Conservation (phyloP, 2,888 invertebrate genomes). For the Tubulanus polymorphus region DNA sequence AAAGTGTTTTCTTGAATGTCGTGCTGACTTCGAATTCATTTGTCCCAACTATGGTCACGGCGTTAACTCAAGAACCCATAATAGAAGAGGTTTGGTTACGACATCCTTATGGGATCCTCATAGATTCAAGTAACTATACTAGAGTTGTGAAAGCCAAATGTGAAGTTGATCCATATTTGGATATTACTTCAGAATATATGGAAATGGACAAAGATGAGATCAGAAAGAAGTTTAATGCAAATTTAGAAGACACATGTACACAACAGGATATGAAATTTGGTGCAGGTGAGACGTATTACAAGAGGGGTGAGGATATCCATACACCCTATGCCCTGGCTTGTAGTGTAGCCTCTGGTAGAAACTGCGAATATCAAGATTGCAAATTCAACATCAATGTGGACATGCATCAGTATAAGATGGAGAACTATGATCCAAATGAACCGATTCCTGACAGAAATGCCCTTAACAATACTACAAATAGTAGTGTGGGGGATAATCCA, state of each 20-base stretch:
- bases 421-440: background rate
- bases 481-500: too few species aligned
- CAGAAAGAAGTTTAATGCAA: background rate
- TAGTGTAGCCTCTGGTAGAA: background rate
- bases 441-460: background rate
- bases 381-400: background rate
- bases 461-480: background rate
- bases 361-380: background rate
- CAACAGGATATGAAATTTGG: background rate
- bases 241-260: background rate
- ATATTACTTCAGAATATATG: background rate
- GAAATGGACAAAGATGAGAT: background rate
- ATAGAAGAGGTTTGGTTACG: too few species aligned
- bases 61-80: background rate
- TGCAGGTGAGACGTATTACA: background rate
- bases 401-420: background rate
- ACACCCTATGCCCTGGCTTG: background rate
- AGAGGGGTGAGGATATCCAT: background rate
- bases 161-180: background rate
- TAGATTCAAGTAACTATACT: background rate
- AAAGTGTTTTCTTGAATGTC: background rate
- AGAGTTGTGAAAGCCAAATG: background rate
- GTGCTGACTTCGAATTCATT: background rate
- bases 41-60: background rate
- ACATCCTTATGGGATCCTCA: background rate